Percentiles rank a stretch among this genome's conserved stretches.
Conservation (phyloP, 2,113 vertebrate species). For the Cacatua alba region DNA sequence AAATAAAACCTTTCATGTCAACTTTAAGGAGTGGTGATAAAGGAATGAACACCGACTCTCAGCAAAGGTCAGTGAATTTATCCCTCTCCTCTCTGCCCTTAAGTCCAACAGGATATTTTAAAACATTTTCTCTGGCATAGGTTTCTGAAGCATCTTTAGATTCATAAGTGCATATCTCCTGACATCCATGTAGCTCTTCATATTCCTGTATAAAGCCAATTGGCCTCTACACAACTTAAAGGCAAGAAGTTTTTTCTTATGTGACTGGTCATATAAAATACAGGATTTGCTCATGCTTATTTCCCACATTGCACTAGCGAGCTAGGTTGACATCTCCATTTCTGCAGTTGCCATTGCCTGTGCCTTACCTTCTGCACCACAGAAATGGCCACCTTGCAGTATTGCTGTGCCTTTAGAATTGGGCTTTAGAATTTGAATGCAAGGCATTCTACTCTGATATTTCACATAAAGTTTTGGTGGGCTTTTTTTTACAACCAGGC, state of each 20-base stretch:
- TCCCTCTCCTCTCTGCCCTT: background rate
- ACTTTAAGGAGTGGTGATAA: background rate
- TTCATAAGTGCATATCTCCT: background rate
- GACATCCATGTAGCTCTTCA: background rate
- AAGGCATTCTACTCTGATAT: background rate
- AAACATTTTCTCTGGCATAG: background rate
- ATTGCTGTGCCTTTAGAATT: background rate
- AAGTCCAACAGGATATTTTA: background rate
- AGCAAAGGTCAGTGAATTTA: background rate
- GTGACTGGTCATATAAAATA: background rate
- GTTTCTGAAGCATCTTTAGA: background rate
- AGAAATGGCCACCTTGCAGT: background rate
- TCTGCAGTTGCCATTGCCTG: background rate
- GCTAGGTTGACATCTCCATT: background rate
- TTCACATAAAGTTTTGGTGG: background rate
- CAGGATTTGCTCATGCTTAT: background rate
- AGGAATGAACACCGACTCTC: accelerated
- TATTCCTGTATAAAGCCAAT: background rate
- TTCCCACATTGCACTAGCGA: accelerated
- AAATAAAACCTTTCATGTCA: background rate
- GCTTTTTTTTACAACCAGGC: background rate
- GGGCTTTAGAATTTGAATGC: background rate
- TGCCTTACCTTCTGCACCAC: background rate
- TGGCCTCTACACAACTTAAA: background rate
- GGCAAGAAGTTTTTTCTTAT: background rate